Percentiles rank a stretch among this genome's conserved stretches.
phyloP scores from a whole-genome alignment of 2,888 invertebrate genomes.

The Theodoxus fluviatilis region DNA sequence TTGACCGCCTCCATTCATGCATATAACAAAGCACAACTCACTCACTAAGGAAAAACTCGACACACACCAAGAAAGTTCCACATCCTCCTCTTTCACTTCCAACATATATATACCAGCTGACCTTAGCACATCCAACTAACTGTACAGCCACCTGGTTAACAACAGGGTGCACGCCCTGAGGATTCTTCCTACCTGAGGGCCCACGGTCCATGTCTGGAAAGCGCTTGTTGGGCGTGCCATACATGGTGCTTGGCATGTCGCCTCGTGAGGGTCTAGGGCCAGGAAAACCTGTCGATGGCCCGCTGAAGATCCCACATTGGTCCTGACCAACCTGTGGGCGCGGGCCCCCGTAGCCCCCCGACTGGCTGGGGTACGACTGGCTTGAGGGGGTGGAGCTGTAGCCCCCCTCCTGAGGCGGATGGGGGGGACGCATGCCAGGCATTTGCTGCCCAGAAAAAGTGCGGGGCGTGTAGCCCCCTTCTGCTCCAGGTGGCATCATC shows the following conservation, averaged over 20 bases:
- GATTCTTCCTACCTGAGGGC: too few species aligned
- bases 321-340: too few species aligned
- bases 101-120: too few species aligned
- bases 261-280: slow-evolving; percentile 39
- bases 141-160: too few species aligned
- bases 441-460: background rate
- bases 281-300: slow-evolving; percentile 25
- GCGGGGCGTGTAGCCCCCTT: background rate
- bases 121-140: too few species aligned
- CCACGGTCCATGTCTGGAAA: slow-evolving; percentile 48
- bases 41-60: background rate
- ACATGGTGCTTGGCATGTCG: slow-evolving; percentile 41
- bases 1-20: too few species aligned
- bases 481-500: background rate
- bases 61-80: background rate
- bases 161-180: too few species aligned
- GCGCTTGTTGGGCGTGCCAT: slow-evolving; percentile 49
- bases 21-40: too few species aligned
- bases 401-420: slow-evolving; percentile 12
- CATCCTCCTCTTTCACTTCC: background rate
- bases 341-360: slow-evolving; percentile 18
- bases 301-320: slow-evolving; percentile 18
- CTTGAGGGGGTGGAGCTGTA: too few species aligned
- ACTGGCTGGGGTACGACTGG: slow-evolving; percentile 22
- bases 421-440: background rate